These are phyloP conservation scores for Catharus minimus DNA, from an alignment of 2,113 vertebrate genomes.

Conservation along the genomic window DNA sequence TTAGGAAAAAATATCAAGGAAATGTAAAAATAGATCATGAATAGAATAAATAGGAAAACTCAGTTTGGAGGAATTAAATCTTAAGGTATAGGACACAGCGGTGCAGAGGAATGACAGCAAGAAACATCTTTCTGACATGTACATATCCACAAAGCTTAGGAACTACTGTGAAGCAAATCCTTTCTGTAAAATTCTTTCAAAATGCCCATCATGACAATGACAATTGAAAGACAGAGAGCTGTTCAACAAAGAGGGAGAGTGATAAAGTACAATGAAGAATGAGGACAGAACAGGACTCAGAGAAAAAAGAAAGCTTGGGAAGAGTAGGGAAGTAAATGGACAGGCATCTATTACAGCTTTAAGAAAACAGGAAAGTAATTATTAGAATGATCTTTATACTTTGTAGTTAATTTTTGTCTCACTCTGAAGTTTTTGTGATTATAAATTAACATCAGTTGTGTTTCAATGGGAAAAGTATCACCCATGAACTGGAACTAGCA, in stretches of 20 bases:
- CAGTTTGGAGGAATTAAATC: background rate
- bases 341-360: background rate
- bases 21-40: background rate
- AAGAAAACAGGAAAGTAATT: background rate
- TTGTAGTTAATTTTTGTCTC: background rate
- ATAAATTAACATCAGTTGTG: background rate
- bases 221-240: slow-evolving; percentile 28
- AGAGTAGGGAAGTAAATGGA: background rate
- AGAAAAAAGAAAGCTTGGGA: background rate
- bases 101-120: slow-evolving; percentile 15
- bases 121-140: slow-evolving; percentile 16
- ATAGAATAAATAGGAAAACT: background rate
- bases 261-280: background rate
- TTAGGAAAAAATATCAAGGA: background rate
- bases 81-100: background rate
- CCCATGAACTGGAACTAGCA: background rate
- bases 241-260: background rate
- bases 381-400: background rate
- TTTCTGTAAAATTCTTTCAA: slow-evolving; percentile 34
- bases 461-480: background rate
- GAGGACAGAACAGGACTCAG: background rate
- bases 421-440: background rate
- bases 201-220: slow-evolving; percentile 22
- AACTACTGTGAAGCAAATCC: slow-evolving; percentile 15
- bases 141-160: background rate